Evolutionary conservation across 2,113 vertebrate genomes (phyloP).

Genomic region (Oncorhynchus nerka): DNA sequence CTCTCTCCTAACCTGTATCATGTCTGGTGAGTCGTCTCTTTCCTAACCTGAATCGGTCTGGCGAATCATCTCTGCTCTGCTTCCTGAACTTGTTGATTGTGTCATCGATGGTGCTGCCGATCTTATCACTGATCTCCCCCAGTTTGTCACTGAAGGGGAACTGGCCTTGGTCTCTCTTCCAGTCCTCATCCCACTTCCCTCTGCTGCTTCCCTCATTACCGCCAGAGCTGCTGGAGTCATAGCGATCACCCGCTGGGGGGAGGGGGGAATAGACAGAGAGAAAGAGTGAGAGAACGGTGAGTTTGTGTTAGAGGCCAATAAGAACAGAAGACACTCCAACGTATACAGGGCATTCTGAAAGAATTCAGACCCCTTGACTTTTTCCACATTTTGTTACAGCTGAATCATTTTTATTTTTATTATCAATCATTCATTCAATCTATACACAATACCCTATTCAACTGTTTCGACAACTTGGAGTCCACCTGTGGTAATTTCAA

Average conservation of each 20-base stretch:
- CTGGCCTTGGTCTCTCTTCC: slow-evolving; percentile 86
- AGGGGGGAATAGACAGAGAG: background rate
- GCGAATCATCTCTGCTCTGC: slow-evolving; percentile 94
- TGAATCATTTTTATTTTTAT: too few relatives aligned
- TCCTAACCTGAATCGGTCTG: slow-evolving; percentile 89
- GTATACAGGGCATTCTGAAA: too few relatives aligned
- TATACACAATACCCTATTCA: too few relatives aligned
- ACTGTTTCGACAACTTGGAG: too few relatives aligned
- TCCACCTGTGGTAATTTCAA: too few relatives aligned
- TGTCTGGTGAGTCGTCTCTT: background rate
- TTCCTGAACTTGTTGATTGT: slow-evolving; percentile 95
- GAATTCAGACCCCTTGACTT: too few relatives aligned
- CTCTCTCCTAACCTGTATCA: too few relatives aligned
- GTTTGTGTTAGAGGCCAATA: background rate
- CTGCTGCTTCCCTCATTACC: slow-evolving; percentile 37
- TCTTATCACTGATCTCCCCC: slow-evolving; percentile 95
- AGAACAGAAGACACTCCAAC: too few relatives aligned
- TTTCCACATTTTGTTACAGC: too few relatives aligned
- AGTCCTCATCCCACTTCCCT: slow-evolving; percentile 95
- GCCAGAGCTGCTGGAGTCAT: slow-evolving; percentile 79
- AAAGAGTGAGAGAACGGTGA: background rate
- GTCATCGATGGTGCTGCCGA: slow-evolving; percentile 96
- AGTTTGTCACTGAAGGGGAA: slow-evolving; percentile 97
- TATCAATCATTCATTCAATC: too few relatives aligned
- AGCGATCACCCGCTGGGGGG: slow-evolving; percentile 79